Evolutionary conservation across 2,888 invertebrate genomes (phyloP).

Genomic region (Polyploca ridens): DNA sequence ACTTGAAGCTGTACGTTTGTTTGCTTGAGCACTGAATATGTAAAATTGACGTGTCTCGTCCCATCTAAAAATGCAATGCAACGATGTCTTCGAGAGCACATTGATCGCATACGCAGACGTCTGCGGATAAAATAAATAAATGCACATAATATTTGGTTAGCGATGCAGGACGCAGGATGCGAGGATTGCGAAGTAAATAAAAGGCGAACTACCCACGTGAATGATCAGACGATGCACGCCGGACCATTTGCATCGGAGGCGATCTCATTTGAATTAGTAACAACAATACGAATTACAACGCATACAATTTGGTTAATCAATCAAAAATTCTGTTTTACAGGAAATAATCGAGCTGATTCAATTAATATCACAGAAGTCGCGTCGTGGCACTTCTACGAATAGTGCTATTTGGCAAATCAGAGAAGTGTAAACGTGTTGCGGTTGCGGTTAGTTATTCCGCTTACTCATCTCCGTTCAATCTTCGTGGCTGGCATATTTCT

Average conservation of each 20-base stretch:
- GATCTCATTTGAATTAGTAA: slow-evolving; percentile 59
- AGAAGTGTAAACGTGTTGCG: slow-evolving; percentile 14
- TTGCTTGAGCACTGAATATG: slow-evolving; percentile 57
- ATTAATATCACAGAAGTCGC: background rate
- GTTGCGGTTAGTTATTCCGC: slow-evolving; percentile 25
- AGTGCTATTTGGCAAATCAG: background rate
- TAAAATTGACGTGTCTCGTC: slow-evolving; percentile 50
- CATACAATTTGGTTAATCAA: slow-evolving; percentile 36
- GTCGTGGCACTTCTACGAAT: background rate
- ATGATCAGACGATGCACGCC: slow-evolving; percentile 42
- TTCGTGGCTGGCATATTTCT: slow-evolving; percentile 6
- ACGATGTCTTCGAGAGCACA: slow-evolving; percentile 48
- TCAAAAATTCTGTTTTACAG: slow-evolving; percentile 35
- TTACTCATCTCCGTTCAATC: slow-evolving; percentile 19
- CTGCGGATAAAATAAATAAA: slow-evolving; percentile 69
- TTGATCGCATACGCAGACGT: slow-evolving; percentile 49
- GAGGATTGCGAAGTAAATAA: slow-evolving; percentile 56
- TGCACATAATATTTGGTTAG: slow-evolving; percentile 80
- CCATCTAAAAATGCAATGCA: slow-evolving; percentile 41
- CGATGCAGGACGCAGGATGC: slow-evolving; percentile 57
- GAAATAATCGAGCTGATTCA: background rate
- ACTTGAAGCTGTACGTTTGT: slow-evolving; percentile 29
- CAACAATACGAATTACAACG: slow-evolving; percentile 21
- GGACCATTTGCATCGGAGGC: slow-evolving; percentile 71
- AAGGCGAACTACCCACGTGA: slow-evolving; percentile 42